A percentile compares a stretch with the other conserved stretches of the same genome.
Evolutionary conservation across 1,140 invertebrate genomes (phyloP).

Genomic region (Hormaphis cornu): DNA sequence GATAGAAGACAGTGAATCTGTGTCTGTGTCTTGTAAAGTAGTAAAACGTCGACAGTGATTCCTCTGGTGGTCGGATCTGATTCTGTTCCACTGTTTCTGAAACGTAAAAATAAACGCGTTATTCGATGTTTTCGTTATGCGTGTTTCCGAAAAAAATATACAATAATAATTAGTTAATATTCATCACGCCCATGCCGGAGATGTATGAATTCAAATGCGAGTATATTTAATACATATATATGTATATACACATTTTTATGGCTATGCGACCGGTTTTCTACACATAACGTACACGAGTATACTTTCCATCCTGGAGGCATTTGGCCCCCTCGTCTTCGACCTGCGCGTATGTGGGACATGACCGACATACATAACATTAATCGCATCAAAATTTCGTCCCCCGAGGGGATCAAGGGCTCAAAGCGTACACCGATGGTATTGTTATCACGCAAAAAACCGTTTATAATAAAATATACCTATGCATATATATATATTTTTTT

Average conservation of each 20-base stretch:
- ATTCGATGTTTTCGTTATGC: not conserved
- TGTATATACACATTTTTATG: not conserved
- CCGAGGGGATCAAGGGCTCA: not conserved
- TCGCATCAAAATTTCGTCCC: not conserved
- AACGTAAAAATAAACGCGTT: not conserved
- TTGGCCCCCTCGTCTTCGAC: slow-evolving; percentile 10
- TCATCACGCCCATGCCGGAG: not conserved
- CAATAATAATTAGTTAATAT: not conserved
- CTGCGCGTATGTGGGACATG: slow-evolving; percentile 14
- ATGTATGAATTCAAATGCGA: slow-evolving; percentile 1
- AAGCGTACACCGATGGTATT: not conserved
- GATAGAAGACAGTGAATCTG: slow-evolving; percentile 39
- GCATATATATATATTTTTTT: too few relatives aligned
- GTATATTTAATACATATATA: too few relatives aligned
- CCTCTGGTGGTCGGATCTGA: slow-evolving; percentile 22
- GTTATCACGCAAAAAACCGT: not conserved
- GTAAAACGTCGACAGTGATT: slow-evolving; percentile 21
- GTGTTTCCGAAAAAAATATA: not conserved
- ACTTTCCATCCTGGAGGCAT: slow-evolving; percentile 31
- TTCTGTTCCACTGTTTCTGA: slow-evolving; percentile 16
- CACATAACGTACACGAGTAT: not conserved
- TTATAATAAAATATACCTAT: too few relatives aligned
- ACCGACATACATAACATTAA: slow-evolving; percentile 26
- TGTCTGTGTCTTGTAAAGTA: slow-evolving; percentile 22
- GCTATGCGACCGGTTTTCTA: slow-evolving; percentile 19